phyloP scores from a whole-genome alignment of 2,797 vertebrate species.

The Vultur gryphus region DNA sequence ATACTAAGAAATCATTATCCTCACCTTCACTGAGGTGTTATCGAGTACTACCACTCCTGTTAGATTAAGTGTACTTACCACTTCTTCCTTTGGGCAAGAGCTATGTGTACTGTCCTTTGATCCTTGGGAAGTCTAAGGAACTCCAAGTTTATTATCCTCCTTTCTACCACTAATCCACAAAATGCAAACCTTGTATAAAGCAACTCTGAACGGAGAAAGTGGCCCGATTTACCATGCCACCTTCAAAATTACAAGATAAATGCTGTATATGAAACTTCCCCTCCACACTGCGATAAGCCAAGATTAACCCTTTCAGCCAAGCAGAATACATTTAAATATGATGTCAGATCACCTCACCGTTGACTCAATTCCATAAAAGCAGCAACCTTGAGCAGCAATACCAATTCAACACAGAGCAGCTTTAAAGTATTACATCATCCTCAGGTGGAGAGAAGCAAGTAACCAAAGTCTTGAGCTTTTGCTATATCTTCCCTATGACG shows the following conservation, averaged over 20 bases:
- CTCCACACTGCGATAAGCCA: neutral
- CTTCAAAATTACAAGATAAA: neutral
- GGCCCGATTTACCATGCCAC: neutral
- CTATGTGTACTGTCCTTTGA: neutral
- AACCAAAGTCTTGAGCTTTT: neutral
- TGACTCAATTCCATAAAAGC: neutral
- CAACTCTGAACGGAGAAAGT: neutral
- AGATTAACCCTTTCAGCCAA: neutral
- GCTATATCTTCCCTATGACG: neutral
- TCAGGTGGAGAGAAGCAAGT: neutral
- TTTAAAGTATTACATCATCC: neutral
- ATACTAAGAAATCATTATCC: neutral
- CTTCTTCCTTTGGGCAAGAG: neutral
- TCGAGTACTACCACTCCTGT: neutral
- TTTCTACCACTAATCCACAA: constrained; percentile 1
- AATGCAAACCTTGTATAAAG: constrained; percentile 12
- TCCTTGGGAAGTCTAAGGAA: neutral
- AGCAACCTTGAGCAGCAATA: neutral
- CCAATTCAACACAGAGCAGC: neutral
- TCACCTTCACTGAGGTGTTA: neutral
- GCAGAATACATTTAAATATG: neutral
- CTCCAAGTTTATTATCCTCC: neutral
- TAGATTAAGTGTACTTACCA: neutral
- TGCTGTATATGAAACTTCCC: neutral
- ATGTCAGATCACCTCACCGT: neutral